A percentile compares a stretch with the other conserved stretches of the same genome.
These are phyloP conservation scores for Leptoclinus maculatus DNA, from an alignment of 2,797 vertebrate species.

Conservation along the genomic window DNA sequence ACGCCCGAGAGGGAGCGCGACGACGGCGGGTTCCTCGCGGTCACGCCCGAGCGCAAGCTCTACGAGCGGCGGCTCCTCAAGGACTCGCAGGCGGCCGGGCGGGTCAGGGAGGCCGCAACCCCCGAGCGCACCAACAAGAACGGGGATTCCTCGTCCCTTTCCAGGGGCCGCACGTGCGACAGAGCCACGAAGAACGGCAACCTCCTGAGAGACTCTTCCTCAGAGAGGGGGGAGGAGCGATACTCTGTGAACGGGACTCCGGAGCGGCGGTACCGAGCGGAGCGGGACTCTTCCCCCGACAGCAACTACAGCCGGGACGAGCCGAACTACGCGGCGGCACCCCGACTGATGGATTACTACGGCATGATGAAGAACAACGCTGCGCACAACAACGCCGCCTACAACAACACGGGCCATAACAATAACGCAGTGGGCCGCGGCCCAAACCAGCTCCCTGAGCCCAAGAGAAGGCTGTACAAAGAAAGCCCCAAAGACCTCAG, in stretches of 20 bases:
- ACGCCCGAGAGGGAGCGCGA: conserved; percentile 87
- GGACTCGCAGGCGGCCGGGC: conserved; percentile 74
- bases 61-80: conserved; percentile 73
- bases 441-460: conserved; percentile 86
- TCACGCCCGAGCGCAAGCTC: conserved; percentile 80
- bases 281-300: conserved; percentile 84
- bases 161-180: conserved; percentile 83
- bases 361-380: conserved; percentile 84
- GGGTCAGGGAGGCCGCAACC: conserved; percentile 69
- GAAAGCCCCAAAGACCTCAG: conserved; percentile 98
- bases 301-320: conserved; percentile 85
- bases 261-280: conserved; percentile 73
- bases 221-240: conserved; percentile 82
- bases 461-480: conserved; percentile 92
- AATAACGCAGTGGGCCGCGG: conserved; percentile 72
- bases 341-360: conserved; percentile 89
- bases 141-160: conserved; percentile 64
- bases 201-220: conserved; percentile 86
- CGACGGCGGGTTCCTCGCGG: conserved; percentile 81
- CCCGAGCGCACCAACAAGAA: conserved; percentile 77
- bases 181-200: conserved; percentile 84
- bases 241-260: conserved; percentile 76
- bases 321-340: conserved; percentile 79
- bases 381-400: conserved; percentile 77
- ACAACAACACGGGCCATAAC: conserved; percentile 80